Percentiles rank a stretch among this genome's conserved stretches.
Evolutionary conservation across 2,888 invertebrate genomes (phyloP).

Genomic region (Machimus atricapillus): DNA sequence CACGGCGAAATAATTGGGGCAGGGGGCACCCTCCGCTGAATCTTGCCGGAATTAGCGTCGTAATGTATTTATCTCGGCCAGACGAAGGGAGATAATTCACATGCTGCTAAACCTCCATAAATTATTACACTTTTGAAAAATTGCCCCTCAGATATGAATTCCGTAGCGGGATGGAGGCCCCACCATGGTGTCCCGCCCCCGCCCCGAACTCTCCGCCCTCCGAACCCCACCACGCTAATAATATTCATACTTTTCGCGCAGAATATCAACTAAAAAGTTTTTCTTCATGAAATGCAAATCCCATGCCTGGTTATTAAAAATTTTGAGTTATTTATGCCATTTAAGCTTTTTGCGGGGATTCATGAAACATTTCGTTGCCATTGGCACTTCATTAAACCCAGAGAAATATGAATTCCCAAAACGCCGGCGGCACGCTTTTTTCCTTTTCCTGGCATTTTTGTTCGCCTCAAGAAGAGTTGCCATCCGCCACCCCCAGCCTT

Average conservation of each 20-base stretch:
- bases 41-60: slow-evolving; percentile 8
- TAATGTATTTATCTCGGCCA: slow-evolving; percentile 19
- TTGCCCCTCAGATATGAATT: slow-evolving; percentile 11
- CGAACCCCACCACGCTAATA: not conserved
- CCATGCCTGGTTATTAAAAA: slow-evolving; percentile 42
- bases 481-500: slow-evolving; percentile 33
- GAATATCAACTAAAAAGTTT: slow-evolving; percentile 35
- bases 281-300: slow-evolving; percentile 41
- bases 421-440: slow-evolving; percentile 21
- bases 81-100: not conserved
- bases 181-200: not conserved
- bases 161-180: not conserved
- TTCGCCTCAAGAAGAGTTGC: slow-evolving; percentile 39
- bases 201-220: not conserved
- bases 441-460: slow-evolving; percentile 38
- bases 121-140: slow-evolving; percentile 32
- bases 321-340: slow-evolving; percentile 44
- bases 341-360: slow-evolving; percentile 45
- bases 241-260: slow-evolving; percentile 29
- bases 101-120: slow-evolving; percentile 10
- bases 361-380: slow-evolving; percentile 55
- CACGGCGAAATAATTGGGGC: not conserved
- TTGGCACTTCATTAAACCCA: slow-evolving; percentile 62
- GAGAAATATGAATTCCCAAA: slow-evolving; percentile 57
- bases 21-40: not conserved